Conservation (phyloP, 2,797 vertebrate species). For the Chaetodon trifasciatus region DNA sequence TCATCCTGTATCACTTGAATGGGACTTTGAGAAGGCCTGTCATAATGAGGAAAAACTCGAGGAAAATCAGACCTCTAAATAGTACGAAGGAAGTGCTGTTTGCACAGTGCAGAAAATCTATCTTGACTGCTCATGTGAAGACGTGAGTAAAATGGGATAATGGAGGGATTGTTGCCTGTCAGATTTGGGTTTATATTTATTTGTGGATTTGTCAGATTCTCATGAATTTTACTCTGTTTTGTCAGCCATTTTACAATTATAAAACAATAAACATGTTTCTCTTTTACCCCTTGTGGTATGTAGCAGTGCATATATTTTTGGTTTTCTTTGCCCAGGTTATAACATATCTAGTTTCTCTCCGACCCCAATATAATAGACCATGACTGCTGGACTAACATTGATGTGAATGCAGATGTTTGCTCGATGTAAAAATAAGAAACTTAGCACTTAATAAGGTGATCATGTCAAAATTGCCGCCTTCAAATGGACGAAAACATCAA, state of each 20-base stretch:
- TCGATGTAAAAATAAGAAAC: not conserved
- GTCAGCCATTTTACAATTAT: not conserved
- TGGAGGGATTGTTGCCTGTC: constrained; percentile 19
- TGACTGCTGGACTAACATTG: not conserved
- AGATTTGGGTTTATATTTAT: constrained; percentile 12
- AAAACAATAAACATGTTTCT: not conserved
- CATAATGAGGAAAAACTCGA: constrained; percentile 58
- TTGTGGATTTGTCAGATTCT: not conserved
- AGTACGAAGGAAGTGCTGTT: constrained; percentile 17
- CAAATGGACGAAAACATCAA: not conserved
- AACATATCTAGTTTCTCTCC: not conserved
- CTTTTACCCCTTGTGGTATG: not conserved
- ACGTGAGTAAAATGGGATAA: constrained; percentile 28
- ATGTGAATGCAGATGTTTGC: not conserved
- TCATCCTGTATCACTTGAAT: constrained; percentile 57
- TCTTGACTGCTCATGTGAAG: constrained; percentile 2
- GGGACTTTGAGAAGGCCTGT: constrained; percentile 57
- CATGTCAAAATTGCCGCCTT: not conserved
- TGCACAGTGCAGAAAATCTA: constrained; percentile 21
- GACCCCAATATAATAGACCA: not conserved
- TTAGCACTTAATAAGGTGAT: not conserved
- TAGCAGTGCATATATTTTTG: not conserved
- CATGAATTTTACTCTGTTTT: not conserved
- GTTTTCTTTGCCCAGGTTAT: not conserved
- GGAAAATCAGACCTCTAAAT: constrained; percentile 41